phyloP scores from a whole-genome alignment of 2,113 vertebrate species.

The Phodopus roborovskii region DNA sequence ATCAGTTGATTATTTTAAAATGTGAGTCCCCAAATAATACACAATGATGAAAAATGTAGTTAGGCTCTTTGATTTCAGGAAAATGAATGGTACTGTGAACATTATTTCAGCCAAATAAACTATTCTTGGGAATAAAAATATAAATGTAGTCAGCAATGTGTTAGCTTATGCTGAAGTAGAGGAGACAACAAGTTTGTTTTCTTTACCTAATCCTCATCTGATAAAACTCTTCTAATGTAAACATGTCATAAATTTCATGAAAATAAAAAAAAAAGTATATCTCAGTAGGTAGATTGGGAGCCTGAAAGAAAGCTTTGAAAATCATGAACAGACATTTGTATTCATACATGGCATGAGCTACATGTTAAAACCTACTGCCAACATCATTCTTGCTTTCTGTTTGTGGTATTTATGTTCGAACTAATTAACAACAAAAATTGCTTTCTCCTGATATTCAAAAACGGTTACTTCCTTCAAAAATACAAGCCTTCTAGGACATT shows the following conservation, averaged over 20 bases:
- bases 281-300: neutral
- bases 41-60: neutral
- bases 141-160: neutral
- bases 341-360: neutral
- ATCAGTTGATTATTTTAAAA: too few relatives aligned
- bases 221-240: neutral
- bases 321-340: neutral
- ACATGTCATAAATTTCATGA: neutral
- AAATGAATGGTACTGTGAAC: neutral
- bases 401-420: neutral
- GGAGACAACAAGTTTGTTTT: neutral
- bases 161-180: neutral
- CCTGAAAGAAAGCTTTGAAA: neutral
- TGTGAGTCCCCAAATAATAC: neutral
- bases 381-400: neutral
- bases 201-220: neutral
- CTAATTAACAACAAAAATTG: neutral
- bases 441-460: constrained; percentile 11
- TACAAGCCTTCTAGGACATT: neutral
- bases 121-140: neutral
- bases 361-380: neutral
- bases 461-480: neutral
- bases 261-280: neutral
- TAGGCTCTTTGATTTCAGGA: neutral
- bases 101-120: too few relatives aligned